These are phyloP conservation scores for Bolinopsis microptera DNA, from an alignment of 37 sponge, comb jelly and placozoan genomes.

Conservation along the genomic window DNA sequence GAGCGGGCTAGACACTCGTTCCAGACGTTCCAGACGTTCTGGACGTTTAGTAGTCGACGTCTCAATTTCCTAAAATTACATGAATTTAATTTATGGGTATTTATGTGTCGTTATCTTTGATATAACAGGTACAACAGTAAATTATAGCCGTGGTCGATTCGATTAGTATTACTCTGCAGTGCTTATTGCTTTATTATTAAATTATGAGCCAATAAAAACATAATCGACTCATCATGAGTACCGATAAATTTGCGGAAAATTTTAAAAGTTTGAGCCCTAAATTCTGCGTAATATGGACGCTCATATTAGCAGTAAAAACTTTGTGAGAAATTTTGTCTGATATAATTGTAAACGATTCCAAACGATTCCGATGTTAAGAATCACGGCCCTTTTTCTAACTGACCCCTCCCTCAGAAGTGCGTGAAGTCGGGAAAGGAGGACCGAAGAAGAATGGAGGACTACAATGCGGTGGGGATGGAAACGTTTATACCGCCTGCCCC, in stretches of 20 bases:
- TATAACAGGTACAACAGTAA: neutral
- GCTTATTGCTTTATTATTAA: neutral
- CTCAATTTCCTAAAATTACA: neutral
- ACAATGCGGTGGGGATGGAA: constrained; percentile 7
- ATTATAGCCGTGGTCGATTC: neutral
- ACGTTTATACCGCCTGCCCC: constrained; percentile 50
- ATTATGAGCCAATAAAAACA: neutral
- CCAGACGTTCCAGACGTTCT: neutral
- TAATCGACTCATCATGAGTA: neutral
- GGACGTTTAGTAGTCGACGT: neutral
- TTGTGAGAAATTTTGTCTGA: too few species aligned
- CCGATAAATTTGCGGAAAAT: neutral
- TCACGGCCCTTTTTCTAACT: too few species aligned
- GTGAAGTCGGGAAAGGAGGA: neutral
- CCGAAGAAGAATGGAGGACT: neutral
- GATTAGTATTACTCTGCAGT: neutral
- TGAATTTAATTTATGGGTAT: neutral
- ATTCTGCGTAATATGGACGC: too few species aligned
- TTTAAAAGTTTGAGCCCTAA: neutral
- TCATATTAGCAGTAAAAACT: too few species aligned
- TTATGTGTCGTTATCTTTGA: neutral
- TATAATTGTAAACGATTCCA: too few species aligned
- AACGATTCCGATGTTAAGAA: too few species aligned
- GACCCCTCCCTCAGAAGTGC: neutral
- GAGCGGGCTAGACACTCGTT: neutral